These are phyloP conservation scores for Ploceus nigricollis DNA, from an alignment of 2,113 vertebrate species.

Conservation along the genomic window DNA sequence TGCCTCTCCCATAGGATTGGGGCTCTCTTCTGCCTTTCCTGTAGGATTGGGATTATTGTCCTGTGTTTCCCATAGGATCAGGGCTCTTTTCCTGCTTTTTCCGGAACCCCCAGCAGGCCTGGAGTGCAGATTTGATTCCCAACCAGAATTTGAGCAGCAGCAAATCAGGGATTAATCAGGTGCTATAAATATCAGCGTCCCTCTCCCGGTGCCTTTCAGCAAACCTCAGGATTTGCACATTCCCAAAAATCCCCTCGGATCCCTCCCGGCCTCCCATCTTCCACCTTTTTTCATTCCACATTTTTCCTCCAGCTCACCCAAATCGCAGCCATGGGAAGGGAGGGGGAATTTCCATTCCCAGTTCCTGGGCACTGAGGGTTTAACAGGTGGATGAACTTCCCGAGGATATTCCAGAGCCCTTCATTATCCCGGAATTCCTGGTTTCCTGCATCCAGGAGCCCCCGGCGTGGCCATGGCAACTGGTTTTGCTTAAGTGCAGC, in stretches of 20 bases:
- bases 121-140: not conserved
- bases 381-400: conserved; percentile 60
- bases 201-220: not conserved
- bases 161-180: not conserved
- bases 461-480: conserved; percentile 70
- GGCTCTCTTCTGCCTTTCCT: not conserved
- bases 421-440: conserved; percentile 47
- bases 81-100: not conserved
- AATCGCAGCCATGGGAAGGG: not conserved
- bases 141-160: not conserved
- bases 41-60: not conserved
- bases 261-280: not conserved
- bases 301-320: conserved; percentile 12
- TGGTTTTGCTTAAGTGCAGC: conserved; percentile 62
- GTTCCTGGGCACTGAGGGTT: not conserved
- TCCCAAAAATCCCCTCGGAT: not conserved
- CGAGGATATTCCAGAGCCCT: conserved; percentile 40
- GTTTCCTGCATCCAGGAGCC: conserved; percentile 39
- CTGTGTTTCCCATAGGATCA: not conserved
- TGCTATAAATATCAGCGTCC: conserved; percentile 1
- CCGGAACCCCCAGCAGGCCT: not conserved
- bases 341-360: conserved; percentile 45
- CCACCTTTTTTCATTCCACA: not conserved
- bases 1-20: not conserved
- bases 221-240: not conserved